Evolutionary conservation across 2,888 invertebrate genomes (phyloP), one percentile per base, ranked within the genome.

Genomic region (Vesta saturnalis): DNA sequence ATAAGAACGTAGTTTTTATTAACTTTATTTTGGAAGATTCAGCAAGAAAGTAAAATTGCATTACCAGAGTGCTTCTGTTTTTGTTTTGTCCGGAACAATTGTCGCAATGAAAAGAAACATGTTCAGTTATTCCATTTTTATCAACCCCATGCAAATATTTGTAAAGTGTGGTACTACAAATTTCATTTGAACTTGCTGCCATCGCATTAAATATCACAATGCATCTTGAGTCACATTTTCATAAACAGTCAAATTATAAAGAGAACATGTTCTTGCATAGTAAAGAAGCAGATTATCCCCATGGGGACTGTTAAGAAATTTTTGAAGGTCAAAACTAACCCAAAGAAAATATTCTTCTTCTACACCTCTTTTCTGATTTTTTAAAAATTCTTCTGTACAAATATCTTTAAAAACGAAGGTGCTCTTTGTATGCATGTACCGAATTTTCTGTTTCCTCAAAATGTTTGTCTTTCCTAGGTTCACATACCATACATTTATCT

Each of bases 231-330:
- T 46, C 3, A 46, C 46, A 46, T 14, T 46, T 46, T 46, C 14
- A 46, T 46, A 46, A n/a, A 46, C 46, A 10, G 14, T 46, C 15
- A 49, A 49, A 8, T 21, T 16, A 4, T 16, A 16, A 15, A 16
- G 4, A 16, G 19, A 14, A 14, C 19, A 54, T 14, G 6, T 54
- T 22, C 54, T 1, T 12, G 54, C 19, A 18, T 22, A 54, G 14
- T 54, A 54, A 21, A 54, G 54, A 18, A 54, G 54, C 22, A 54
- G 19, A 54, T 21, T 54, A 54, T 54, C 21, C 19, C 54, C 54
- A 19, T 54, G 54, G 5, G 54, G 22, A 1, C 21, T 54, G 19
- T 14, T 54, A 8, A 54, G 18, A 6, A 54, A 19, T 10, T 54
- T 54, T 54, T 54, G 54, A n/a, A 54, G 22, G 54, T 54, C 54